phyloP scores from a whole-genome alignment of 2,797 vertebrate genomes.

The Phataginus tetradactyla region DNA sequence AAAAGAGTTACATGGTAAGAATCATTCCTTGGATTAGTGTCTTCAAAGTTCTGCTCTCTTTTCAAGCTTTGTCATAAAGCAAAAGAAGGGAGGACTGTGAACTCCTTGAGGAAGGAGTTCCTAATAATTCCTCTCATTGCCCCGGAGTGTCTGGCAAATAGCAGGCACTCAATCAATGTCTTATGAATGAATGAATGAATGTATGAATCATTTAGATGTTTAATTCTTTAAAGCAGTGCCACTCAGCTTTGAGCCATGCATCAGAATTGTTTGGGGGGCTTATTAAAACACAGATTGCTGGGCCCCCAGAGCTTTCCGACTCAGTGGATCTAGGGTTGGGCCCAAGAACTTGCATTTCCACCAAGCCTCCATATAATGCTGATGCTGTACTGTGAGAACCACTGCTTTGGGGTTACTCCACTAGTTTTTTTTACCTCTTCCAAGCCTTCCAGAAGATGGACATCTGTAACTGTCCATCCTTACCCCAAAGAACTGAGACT shows the following conservation, averaged over 20 bases:
- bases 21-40: background rate
- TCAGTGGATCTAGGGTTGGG: background rate
- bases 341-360: background rate
- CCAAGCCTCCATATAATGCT: background rate
- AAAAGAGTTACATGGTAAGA: conserved; percentile 23
- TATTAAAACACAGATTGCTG: background rate
- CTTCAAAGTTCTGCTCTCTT: conserved; percentile 23
- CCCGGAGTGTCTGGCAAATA: background rate
- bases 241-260: background rate
- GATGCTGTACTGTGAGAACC: background rate
- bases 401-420: background rate
- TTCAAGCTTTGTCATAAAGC: conserved; percentile 5
- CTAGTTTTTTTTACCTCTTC: background rate
- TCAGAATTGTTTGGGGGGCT: background rate
- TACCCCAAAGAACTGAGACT: background rate
- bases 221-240: background rate
- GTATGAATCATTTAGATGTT: conserved; percentile 39
- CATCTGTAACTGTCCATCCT: background rate
- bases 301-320: background rate
- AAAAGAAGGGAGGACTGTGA: background rate
- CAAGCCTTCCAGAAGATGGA: background rate
- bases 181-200: conserved; percentile 27
- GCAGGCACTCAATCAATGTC: conserved; percentile 27
- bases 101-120: background rate
- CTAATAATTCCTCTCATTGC: background rate